These are phyloP conservation scores for Noturus placidus DNA, from an alignment of 2,113 vertebrate species.

Conservation along the genomic window DNA sequence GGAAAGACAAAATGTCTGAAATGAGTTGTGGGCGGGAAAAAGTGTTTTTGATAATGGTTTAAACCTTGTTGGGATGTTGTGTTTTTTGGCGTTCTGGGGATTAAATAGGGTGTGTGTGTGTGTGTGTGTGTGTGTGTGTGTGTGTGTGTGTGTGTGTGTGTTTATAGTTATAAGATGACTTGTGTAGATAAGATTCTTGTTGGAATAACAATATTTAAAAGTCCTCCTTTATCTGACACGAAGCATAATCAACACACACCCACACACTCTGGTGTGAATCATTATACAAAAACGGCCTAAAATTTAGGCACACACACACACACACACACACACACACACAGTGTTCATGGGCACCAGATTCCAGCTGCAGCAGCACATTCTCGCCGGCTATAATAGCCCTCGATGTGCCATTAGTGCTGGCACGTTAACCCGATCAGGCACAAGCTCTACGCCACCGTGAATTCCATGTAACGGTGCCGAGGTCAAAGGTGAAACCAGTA, in stretches of 20 bases:
- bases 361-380: conserved; percentile 40
- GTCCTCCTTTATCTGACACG: neutral
- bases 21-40: neutral
- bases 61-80: neutral
- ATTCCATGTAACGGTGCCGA: neutral
- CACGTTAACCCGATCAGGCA: neutral
- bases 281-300: conserved; percentile 1
- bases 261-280: neutral
- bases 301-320: conserved; percentile 13
- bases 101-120: neutral
- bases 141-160: too few relatives aligned
- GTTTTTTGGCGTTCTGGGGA: neutral
- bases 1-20: neutral
- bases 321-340: conserved; percentile 11
- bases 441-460: neutral
- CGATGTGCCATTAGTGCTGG: conserved; percentile 9
- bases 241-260: neutral
- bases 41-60: neutral
- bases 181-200: neutral
- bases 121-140: neutral
- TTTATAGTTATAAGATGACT: neutral
- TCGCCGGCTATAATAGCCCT: conserved; percentile 22
- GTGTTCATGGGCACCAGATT: conserved; percentile 20
- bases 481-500: conserved; percentile 20
- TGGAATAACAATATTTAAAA: neutral